Percentiles rank a stretch among this genome's conserved stretches.
Evolutionary conservation across 1,140 invertebrate genomes (phyloP).

Genomic region (Habropoda laboriosa): DNA sequence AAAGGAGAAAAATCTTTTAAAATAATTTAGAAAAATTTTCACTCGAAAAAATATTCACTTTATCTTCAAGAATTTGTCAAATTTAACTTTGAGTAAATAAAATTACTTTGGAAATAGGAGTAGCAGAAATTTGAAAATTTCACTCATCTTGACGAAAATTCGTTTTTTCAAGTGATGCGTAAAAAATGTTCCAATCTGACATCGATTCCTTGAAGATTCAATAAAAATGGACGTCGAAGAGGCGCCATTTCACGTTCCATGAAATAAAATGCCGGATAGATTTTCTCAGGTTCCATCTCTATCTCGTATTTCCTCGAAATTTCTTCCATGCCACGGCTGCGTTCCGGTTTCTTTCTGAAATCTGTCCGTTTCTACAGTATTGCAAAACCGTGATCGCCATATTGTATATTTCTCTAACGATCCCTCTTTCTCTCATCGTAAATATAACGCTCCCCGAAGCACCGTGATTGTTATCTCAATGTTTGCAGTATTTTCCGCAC

Average conservation of each 20-base stretch:
- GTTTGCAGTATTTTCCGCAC: not conserved
- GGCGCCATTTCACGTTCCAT: not conserved
- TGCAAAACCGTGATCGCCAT: not conserved
- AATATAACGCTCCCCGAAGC: not conserved
- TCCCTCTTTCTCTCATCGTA: not conserved
- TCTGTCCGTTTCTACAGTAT: not conserved
- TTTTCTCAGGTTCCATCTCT: not conserved
- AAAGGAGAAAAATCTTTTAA: no score
- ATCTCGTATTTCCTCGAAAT: conserved; percentile 6
- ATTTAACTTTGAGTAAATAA: no score
- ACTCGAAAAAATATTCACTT: no score
- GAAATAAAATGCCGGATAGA: not conserved
- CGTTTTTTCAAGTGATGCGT: no score
- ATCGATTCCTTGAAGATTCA: not conserved
- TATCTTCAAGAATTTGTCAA: no score
- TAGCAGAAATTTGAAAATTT: no score
- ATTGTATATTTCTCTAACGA: conserved; percentile 18
- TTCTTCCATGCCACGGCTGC: not conserved
- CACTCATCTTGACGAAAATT: no score
- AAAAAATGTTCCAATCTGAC: no score
- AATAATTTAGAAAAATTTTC: no score
- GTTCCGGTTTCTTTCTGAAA: conserved; percentile 5
- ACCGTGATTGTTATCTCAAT: not conserved
- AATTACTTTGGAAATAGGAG: no score
- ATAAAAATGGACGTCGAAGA: not conserved